A percentile compares a stretch with the other conserved stretches of the same genome.
phyloP scores from a whole-genome alignment of 2,113 vertebrate genomes.

The Strix aluco region DNA sequence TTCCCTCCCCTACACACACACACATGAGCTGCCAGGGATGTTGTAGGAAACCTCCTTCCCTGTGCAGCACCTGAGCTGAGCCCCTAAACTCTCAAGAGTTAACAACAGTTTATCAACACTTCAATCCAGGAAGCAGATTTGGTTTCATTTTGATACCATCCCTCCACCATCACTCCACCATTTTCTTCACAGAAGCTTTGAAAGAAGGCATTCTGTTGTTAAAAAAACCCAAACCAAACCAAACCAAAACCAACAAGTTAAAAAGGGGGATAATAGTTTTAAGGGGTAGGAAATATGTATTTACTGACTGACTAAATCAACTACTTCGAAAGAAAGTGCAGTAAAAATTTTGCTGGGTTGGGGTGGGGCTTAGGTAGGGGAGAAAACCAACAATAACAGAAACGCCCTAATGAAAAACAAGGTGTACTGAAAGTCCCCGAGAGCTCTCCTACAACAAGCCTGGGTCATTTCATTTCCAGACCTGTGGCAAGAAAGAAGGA shows the following conservation, averaged over 20 bases:
- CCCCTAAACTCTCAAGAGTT: background rate
- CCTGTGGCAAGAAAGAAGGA: background rate
- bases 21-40: background rate
- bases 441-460: background rate
- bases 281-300: background rate
- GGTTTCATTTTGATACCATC: background rate
- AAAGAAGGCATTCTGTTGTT: background rate
- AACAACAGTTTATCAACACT: background rate
- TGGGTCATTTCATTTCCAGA: background rate
- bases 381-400: background rate
- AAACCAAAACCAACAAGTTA: background rate
- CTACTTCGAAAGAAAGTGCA: background rate
- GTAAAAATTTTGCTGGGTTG: background rate
- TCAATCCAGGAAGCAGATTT: background rate
- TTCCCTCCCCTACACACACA: background rate
- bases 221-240: background rate
- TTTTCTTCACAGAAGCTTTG: background rate
- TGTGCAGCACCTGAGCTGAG: background rate
- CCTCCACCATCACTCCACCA: background rate
- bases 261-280: background rate
- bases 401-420: background rate
- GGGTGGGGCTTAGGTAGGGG: background rate
- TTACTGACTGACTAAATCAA: background rate
- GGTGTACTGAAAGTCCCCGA: background rate
- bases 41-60: background rate